Percentiles rank a stretch among this genome's conserved stretches.
These are phyloP conservation scores for Sakesphorus luctuosus DNA, from an alignment of 2,113 vertebrate species.

Conservation along the genomic window DNA sequence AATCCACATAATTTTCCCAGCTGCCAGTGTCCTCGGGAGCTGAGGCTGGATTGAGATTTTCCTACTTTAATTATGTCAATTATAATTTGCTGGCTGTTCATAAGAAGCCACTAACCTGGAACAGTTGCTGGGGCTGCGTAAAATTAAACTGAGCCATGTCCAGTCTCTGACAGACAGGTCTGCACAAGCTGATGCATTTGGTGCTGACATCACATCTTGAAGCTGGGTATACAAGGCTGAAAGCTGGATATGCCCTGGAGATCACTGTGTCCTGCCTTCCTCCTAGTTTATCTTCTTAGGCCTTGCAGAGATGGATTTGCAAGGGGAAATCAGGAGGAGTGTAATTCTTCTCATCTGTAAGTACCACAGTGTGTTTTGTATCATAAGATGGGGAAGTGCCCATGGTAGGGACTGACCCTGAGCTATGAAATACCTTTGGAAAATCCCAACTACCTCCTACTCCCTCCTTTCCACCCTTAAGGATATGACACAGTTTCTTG, in stretches of 20 bases:
- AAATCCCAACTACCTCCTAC: background rate
- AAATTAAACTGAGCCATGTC: slow-evolving; percentile 6
- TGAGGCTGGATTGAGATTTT: background rate
- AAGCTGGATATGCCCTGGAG: slow-evolving; percentile 3
- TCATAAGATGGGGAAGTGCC: background rate
- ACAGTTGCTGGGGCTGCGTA: background rate
- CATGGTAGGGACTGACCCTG: fast-evolving
- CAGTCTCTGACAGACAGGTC: background rate
- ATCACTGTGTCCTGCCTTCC: slow-evolving; percentile 5
- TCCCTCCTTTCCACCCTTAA: background rate
- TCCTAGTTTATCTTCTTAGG: slow-evolving; percentile 42
- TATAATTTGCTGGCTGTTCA: background rate
- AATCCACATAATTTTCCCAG: background rate
- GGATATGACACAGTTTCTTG: background rate
- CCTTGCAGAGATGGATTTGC: background rate
- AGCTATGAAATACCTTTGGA: background rate
- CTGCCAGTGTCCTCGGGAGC: background rate
- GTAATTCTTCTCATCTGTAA: slow-evolving; percentile 15
- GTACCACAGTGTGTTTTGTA: background rate
- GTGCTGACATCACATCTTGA: background rate
- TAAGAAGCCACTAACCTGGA: background rate
- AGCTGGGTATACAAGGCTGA: background rate
- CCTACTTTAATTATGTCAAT: background rate
- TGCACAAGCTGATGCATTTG: background rate
- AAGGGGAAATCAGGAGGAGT: background rate